Evolutionary conservation across 2,888 invertebrate species (phyloP), one percentile per base, ranked within the genome.

Genomic region (Drosophila aldrichi): DNA sequence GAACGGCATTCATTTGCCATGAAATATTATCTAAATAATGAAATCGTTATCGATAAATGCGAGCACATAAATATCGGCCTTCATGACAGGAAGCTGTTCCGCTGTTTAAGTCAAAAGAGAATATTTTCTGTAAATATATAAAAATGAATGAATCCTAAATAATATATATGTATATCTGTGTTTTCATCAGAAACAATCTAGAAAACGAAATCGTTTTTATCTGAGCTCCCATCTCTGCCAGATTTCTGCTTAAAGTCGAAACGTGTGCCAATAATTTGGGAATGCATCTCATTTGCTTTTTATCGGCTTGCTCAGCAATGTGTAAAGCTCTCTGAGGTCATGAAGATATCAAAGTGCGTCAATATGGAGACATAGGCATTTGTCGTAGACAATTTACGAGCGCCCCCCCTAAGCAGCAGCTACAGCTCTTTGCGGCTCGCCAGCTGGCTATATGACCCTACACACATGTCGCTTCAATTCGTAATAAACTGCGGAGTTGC

Each of bases 1-100:
- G 3, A 32, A 29, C 22, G 32, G 16, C 25, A 70, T 85, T 79
- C 73, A 61, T 63, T 51, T 56, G 63, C 38, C 52, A 38, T 65
- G 49, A 70, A 69, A 64, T 60, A 71, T 64, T 67, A 72, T 44
- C 54, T 54, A 75, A 83, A 68, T 78, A 81, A 79, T 76, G 70
- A 72, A 69, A 75, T 67, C 52, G 59, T 61, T 81, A 61, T 68
- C 54, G 54, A 58, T 32, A 36, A 63, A 34, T 51, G 32, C 7
- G 22, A 32, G 22, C 25, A n/a, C 34, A 67, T 52, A 38, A 52
- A 52, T 52, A 52, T 36, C 3, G 38, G 10, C 20, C 14, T 29
- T 29, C 22, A 44, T 16, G 5, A 7, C n/a, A n/a, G 48, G 10
- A 9, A 29, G 48, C 22, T 44, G 36, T 36, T 48, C n/a, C 29